Evolutionary conservation across 1,140 invertebrate genomes (phyloP), one percentile per base, ranked within the genome.

Genomic region (Leguminivora glycinivorella): DNA sequence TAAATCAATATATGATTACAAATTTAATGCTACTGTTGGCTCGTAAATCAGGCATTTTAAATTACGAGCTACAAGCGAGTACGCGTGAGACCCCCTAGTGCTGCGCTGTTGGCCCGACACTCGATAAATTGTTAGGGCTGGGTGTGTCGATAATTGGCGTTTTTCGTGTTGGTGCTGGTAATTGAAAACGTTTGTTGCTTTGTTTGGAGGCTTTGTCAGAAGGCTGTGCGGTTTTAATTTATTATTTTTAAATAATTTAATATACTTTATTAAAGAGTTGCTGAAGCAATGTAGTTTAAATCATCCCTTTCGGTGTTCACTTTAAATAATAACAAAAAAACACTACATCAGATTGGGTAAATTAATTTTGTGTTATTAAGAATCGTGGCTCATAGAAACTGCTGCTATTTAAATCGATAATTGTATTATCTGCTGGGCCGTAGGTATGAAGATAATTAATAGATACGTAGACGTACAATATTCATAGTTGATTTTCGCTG

Each of bases 1-100:
- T 91, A 91, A 91, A 91, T 91, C 89, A 91, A 91, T 89, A 91
- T 91, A 89, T 89, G 89, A 91, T 91, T 91, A 91, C 89, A 91
- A 91, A 91, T 91, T 91, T 91, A 91, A 89, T 91, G 89, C 89
- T 91, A 91, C 89, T 85, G 89, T 91, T 89, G 86, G 78, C 80
- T 83, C 85, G 89, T 91, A 91, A 91, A 91, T 89, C 89, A 88
- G 81, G 70, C 78, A 85, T 88, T 89, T 88, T 89, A 88, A 89
- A 88, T 89, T 89, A 91, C 85, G 88, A 85, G 79, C 77, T 84
- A 87, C 84, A 80, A 83, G 85, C 83, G 78, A 84, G 56, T 83
- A 87, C 84, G 88, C 85, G 87, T 87, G 86, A 83, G 87, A 83
- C 86, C 87, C 88, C 87, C 86, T 89, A 88, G 86, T 88, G 87